Percentiles rank a stretch among this genome's conserved stretches.
phyloP scores from a whole-genome alignment of 2,113 vertebrate genomes.

The Orycteropus afer region DNA sequence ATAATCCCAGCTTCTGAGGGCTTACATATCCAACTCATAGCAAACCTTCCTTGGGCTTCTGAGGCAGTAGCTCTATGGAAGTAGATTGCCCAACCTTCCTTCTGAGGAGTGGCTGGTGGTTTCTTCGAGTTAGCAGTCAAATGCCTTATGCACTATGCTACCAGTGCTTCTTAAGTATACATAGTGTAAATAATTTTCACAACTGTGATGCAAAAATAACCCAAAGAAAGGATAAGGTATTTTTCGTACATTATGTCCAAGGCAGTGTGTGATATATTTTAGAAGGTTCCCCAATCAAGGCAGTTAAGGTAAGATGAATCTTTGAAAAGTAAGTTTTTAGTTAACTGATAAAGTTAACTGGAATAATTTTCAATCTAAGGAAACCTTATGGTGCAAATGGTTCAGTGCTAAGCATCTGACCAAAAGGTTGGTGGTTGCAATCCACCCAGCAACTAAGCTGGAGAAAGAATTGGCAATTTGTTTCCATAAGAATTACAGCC shows the following conservation, averaged over 20 bases:
- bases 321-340: neutral
- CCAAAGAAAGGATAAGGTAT: neutral
- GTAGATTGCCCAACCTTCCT: no score
- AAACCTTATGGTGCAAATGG: neutral
- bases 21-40: neutral
- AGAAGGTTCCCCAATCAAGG: neutral
- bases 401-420: neutral
- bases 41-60: no score
- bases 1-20: neutral
- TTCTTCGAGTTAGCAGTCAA: no score
- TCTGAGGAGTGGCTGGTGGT: no score
- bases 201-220: neutral
- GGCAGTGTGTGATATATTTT: neutral
- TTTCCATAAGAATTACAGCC: neutral
- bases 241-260: neutral
- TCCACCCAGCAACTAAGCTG: neutral
- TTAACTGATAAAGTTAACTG: neutral
- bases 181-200: constrained; percentile 24
- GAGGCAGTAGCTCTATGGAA: no score
- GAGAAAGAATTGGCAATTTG: neutral
- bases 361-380: neutral
- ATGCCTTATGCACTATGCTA: no score
- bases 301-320: neutral
- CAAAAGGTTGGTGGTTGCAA: neutral
- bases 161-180: neutral